phyloP scores from a whole-genome alignment of 2,113 vertebrate genomes.

The Crypturellus undulatus region DNA sequence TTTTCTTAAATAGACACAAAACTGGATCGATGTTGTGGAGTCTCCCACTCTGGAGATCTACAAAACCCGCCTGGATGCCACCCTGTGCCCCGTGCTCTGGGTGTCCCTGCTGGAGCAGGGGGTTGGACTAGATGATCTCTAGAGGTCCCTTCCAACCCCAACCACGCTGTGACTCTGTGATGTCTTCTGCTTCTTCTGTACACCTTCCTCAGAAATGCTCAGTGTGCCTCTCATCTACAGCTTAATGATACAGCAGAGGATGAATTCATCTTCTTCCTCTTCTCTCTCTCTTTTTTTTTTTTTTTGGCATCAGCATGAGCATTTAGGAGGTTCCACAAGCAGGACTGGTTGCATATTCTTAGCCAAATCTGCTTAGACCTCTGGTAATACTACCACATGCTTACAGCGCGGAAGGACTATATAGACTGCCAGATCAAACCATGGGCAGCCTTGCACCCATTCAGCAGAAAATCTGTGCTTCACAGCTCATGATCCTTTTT shows the following conservation, averaged over 20 bases:
- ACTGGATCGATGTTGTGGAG: background rate
- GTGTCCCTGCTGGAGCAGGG: too few relatives aligned
- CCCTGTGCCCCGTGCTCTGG: too few relatives aligned
- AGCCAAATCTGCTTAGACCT: background rate
- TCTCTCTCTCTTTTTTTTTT: background rate
- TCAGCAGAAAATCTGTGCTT: background rate
- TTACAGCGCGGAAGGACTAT: background rate
- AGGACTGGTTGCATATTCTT: background rate
- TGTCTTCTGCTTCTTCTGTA: background rate
- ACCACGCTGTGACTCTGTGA: too few relatives aligned
- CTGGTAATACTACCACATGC: background rate
- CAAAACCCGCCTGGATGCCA: too few relatives aligned
- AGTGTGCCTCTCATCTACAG: background rate
- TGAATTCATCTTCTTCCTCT: background rate
- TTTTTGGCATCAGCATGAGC: background rate
- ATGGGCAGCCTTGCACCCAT: fast-evolving
- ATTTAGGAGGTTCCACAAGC: fast-evolving
- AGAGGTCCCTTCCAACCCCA: too few relatives aligned
- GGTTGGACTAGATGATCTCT: too few relatives aligned
- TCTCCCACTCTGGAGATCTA: too few relatives aligned
- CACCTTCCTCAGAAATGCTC: background rate
- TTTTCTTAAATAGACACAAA: background rate
- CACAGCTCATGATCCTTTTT: background rate
- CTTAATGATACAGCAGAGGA: background rate
- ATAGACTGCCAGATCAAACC: background rate